Base-by-base conservation (phyloP, 2,888 invertebrate species). In the Phragmatobia fuliginosa region DNA sequence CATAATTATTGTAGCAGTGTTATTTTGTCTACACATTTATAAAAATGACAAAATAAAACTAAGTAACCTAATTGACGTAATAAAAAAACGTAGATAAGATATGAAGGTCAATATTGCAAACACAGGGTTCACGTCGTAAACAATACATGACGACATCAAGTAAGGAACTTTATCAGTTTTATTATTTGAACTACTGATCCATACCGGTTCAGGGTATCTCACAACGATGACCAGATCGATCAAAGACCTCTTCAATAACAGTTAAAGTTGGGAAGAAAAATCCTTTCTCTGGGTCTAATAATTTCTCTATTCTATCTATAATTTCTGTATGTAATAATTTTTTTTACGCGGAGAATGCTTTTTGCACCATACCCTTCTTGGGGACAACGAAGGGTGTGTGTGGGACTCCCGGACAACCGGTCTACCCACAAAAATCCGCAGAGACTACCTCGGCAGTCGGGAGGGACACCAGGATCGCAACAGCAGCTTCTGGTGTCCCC, bases 21-120 rank as follows among this genome's bases (percentile, higher is more conserved):
- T 49, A 21, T n/a, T 52, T 52, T 11, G 4, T 8, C 10, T n/a
- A 11, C 1, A 10, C 3, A 25, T 25, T 4, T 3, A 52, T 32
- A 52, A 25, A 64, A n/a, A 64, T 58, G 0, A 38, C 21, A 65
- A 49, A 31, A 66, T 59, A 66, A 41, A 31, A 49, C 36, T 64
- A 36, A 28, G 18, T 32, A 38, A 58, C 66, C 45, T 31, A 62
- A 63, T 62, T 67, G 62, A 67, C 67, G 68, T 62, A 36, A 72
- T 58, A 61, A 62, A 62, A 68, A 52, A 68, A 67, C 66, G 59
- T 38, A 10, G 68, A 75, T 75, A 72, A 79, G 80, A 79, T 79
- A 81, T 67, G 21, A 62, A 70, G 81, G 83, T 80, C 73, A 73
- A 56, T 31, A 60, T 52, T 56, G 28, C 21, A 70, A 77, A 71